These are phyloP conservation scores for Caenorhabditis sp. DNA, from an alignment of 2,888 invertebrate species.

Conservation along the genomic window DNA sequence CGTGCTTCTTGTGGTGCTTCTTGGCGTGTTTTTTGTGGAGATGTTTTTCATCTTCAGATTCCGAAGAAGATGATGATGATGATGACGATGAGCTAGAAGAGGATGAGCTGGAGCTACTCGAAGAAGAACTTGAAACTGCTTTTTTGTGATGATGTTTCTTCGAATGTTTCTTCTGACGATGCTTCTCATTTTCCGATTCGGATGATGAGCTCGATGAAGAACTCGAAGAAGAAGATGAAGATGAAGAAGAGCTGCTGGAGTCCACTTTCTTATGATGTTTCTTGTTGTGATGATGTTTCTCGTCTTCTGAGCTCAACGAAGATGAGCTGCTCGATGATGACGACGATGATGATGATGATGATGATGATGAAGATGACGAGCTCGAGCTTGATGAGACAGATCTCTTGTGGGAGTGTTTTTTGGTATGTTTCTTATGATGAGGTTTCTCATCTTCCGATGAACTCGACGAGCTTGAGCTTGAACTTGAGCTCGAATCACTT, in stretches of 20 bases:
- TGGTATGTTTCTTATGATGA: slow-evolving; percentile 6
- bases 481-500: slow-evolving; percentile 16
- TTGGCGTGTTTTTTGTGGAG: slow-evolving; percentile 9
- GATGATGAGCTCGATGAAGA: slow-evolving; percentile 11
- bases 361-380: neutral
- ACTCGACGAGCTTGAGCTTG: neutral
- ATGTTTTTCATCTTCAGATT: slow-evolving; percentile 19
- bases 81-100: slow-evolving; percentile 18
- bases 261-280: slow-evolving; percentile 20
- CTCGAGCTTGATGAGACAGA: slow-evolving; percentile 1
- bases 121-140: slow-evolving; percentile 14
- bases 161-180: neutral
- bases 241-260: slow-evolving; percentile 6
- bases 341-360: slow-evolving; percentile 1
- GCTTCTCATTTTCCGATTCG: slow-evolving; percentile 3
- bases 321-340: slow-evolving; percentile 2
- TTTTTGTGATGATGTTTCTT: no score
- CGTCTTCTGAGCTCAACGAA: slow-evolving; percentile 17
- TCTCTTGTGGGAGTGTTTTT: slow-evolving; percentile 23
- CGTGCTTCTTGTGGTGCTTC: slow-evolving; percentile 21
- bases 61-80: slow-evolving; percentile 8
- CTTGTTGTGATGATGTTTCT: slow-evolving; percentile 18
- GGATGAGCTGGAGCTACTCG: neutral
- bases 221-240: slow-evolving; percentile 11
- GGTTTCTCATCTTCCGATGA: slow-evolving; percentile 17